A percentile compares a stretch with the other conserved stretches of the same genome.
Evolutionary conservation across 2,888 invertebrate species (phyloP).

Genomic region (Isotomurus palustris): DNA sequence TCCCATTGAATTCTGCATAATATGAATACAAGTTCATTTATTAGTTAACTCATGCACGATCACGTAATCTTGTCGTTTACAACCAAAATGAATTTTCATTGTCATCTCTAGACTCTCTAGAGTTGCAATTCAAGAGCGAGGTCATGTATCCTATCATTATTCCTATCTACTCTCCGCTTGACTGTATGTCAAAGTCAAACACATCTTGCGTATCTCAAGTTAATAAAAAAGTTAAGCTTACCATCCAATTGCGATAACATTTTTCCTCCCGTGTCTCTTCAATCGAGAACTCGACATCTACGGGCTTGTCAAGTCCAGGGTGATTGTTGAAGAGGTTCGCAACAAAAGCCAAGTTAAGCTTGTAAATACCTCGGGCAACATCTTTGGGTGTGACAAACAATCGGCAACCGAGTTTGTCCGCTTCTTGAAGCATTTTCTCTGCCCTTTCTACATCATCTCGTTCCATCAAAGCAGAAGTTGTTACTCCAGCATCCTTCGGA

Average conservation of each 20-base stretch:
- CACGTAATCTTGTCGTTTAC: not conserved
- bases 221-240: not conserved
- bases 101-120: no score
- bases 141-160: no score
- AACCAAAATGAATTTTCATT: no score
- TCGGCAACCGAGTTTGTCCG: slow-evolving; percentile 89
- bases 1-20: slow-evolving; percentile 81
- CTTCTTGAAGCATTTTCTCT: slow-evolving; percentile 93
- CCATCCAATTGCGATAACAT: slow-evolving; percentile 99
- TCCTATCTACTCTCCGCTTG: no score
- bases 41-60: slow-evolving; percentile 1
- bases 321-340: slow-evolving; percentile 99
- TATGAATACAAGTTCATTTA: not conserved
- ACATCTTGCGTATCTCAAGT: no score
- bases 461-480: slow-evolving; percentile 75
- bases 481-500: slow-evolving; percentile 77
- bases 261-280: slow-evolving; percentile 97
- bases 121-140: no score
- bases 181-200: no score
- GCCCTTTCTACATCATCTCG: slow-evolving; percentile 59
- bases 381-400: slow-evolving; percentile 93
- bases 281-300: slow-evolving; percentile 62
- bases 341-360: slow-evolving; percentile 96
- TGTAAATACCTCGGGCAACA: slow-evolving; percentile 77
- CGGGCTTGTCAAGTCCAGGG: slow-evolving; percentile 76